A percentile compares a stretch with the other conserved stretches of the same genome.
Conservation (phyloP, 37 sponge, comb jelly and placozoan species). For the Bolinopsis microptera region DNA sequence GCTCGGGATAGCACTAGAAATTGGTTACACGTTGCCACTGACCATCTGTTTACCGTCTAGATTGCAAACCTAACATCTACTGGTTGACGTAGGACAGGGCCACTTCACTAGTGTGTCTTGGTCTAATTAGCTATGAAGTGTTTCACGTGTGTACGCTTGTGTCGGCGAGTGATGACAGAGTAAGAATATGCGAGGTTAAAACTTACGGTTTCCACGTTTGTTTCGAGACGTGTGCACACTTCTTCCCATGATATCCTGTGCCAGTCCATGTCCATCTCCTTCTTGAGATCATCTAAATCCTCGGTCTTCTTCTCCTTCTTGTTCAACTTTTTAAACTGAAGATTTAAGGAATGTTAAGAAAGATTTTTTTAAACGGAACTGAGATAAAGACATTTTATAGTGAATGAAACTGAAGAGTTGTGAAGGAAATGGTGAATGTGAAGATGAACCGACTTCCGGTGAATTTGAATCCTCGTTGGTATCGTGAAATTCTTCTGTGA, state of each 20-base stretch:
- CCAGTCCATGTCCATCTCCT: slow-evolving; percentile 72
- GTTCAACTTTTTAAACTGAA: neutral
- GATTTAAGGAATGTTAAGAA: neutral
- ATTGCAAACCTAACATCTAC: too few relatives aligned
- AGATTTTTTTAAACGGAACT: neutral
- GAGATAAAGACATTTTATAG: neutral
- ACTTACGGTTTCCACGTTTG: slow-evolving; percentile 24
- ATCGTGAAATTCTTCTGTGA: too few relatives aligned
- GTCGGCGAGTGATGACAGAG: too few relatives aligned
- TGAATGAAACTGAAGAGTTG: neutral
- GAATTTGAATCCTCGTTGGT: neutral
- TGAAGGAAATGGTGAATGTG: neutral
- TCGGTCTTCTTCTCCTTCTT: neutral
- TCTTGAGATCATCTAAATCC: slow-evolving; percentile 70
- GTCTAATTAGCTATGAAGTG: too few relatives aligned
- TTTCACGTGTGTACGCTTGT: too few relatives aligned
- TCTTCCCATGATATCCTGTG: slow-evolving; percentile 30
- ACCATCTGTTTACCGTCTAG: too few relatives aligned
- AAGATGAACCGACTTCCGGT: neutral
- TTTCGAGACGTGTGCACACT: neutral
- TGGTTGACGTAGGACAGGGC: too few relatives aligned
- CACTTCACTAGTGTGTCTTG: too few relatives aligned
- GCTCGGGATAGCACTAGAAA: too few relatives aligned
- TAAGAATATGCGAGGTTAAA: neutral
- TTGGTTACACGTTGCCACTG: too few relatives aligned